Evolutionary conservation across 23 tunicate species (phyloP).

Genomic region (Diplosoma virens): DNA sequence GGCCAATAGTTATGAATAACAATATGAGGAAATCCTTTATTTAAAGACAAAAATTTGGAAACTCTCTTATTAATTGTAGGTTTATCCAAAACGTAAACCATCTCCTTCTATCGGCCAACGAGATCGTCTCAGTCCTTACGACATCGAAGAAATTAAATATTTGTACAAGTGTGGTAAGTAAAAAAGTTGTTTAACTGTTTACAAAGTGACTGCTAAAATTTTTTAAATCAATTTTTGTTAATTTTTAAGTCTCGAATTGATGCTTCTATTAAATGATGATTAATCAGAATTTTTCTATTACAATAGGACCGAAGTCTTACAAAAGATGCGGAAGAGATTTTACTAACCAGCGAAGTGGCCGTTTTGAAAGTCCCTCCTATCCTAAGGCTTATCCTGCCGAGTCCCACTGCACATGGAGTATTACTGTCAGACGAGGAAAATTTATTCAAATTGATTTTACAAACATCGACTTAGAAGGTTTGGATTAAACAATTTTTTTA

Average conservation of each 20-base stretch:
- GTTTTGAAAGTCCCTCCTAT: conserved; percentile 69
- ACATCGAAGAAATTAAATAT: conserved; percentile 95
- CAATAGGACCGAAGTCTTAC: conserved; percentile 46
- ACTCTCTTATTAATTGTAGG: conserved; percentile 31
- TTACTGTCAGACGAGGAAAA: conserved; percentile 55
- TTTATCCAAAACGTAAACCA: conserved; percentile 61
- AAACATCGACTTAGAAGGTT: conserved; percentile 73
- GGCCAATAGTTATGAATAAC: no score
- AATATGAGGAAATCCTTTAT: no score
- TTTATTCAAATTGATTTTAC: conserved; percentile 58
- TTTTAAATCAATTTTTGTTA: no score
- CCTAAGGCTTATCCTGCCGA: conserved; percentile 70
- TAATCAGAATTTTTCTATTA: no score
- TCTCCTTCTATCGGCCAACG: conserved; percentile 87
- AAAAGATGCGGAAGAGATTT: conserved; percentile 88
- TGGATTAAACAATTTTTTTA: no score
- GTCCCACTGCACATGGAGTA: conserved; percentile 96
- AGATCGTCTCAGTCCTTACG: conserved; percentile 86
- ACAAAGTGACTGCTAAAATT: no score
- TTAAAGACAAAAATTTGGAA: no score
- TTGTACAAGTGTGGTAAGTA: conserved; percentile 83
- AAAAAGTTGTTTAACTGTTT: background rate
- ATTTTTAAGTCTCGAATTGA: no score
- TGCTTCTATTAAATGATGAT: no score
- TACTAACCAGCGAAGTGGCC: conserved; percentile 40